Evolutionary conservation across 2,888 invertebrate genomes (phyloP).

Genomic region (Hypena proboscidalis): DNA sequence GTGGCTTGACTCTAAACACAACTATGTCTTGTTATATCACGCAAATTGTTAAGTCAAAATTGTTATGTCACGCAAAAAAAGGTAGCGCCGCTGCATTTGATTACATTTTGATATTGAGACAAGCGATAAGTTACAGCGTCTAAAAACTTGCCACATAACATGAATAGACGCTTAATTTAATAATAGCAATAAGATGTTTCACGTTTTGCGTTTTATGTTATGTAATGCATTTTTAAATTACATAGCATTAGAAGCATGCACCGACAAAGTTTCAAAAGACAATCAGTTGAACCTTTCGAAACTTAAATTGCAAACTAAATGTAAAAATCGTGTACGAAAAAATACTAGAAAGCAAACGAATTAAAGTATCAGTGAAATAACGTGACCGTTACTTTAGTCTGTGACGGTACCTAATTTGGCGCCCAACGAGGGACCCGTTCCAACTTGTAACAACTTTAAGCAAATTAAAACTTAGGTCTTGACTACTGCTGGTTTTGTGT

Average conservation of each 20-base stretch:
- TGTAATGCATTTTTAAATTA: no score
- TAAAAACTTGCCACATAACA: no score
- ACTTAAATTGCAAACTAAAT: constrained; percentile 58
- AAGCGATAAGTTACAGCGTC: no score
- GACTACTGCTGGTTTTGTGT: constrained; percentile 81
- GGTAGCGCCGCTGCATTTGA: no score
- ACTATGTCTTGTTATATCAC: no score
- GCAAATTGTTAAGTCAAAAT: no score
- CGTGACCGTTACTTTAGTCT: constrained; percentile 57
- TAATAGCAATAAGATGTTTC: no score
- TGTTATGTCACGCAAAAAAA: no score
- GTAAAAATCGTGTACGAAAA: constrained; percentile 57
- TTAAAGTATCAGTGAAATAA: constrained; percentile 78
- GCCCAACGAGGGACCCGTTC: constrained; percentile 79
- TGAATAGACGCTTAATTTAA: no score
- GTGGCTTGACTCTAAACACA: no score
- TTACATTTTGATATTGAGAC: no score
- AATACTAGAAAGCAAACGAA: constrained; percentile 65
- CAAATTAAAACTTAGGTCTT: constrained; percentile 82
- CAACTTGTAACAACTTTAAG: constrained; percentile 83
- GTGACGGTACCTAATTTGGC: constrained; percentile 80
- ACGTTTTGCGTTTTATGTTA: no score
- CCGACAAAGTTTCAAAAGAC: constrained; percentile 18
- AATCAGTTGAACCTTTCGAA: constrained; percentile 24
- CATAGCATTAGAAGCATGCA: constrained; percentile 16